Conservation (phyloP, 92 coral and sea anemone genomes). For the Umimayanthus chanpuru region DNA sequence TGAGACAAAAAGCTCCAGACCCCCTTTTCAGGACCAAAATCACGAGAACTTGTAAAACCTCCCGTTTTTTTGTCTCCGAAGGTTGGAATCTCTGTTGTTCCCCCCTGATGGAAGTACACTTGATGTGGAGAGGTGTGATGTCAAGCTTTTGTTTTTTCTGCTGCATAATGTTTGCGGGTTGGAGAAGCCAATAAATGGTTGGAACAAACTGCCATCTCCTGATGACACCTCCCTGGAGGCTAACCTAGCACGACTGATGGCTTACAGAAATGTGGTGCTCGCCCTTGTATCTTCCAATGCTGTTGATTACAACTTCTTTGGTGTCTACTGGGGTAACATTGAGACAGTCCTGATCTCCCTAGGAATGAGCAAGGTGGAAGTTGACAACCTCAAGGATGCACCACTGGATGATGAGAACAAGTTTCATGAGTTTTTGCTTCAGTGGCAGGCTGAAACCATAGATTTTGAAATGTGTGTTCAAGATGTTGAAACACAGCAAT, state of each 20-base stretch:
- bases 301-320: background rate
- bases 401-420: background rate
- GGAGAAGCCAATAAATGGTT: conserved; percentile 10
- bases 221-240: conserved; percentile 7
- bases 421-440: background rate
- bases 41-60: too few relatives aligned
- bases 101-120: background rate
- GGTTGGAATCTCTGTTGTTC: too few relatives aligned
- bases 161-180: conserved; percentile 16
- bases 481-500: background rate
- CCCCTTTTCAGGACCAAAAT: too few relatives aligned
- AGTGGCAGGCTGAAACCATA: conserved; percentile 10
- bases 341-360: background rate
- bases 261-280: background rate
- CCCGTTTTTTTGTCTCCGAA: too few relatives aligned
- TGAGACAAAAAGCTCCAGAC: too few relatives aligned
- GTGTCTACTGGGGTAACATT: background rate
- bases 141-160: background rate
- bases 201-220: background rate
- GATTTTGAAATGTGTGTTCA: background rate
- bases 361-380: background rate
- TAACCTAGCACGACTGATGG: conserved; percentile 22
- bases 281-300: background rate
- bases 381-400: background rate
- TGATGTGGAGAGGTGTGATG: background rate